Evolutionary conservation across 2,113 vertebrate species (phyloP), one percentile per base, ranked within the genome.

Genomic region (Halichoerus grypus): DNA sequence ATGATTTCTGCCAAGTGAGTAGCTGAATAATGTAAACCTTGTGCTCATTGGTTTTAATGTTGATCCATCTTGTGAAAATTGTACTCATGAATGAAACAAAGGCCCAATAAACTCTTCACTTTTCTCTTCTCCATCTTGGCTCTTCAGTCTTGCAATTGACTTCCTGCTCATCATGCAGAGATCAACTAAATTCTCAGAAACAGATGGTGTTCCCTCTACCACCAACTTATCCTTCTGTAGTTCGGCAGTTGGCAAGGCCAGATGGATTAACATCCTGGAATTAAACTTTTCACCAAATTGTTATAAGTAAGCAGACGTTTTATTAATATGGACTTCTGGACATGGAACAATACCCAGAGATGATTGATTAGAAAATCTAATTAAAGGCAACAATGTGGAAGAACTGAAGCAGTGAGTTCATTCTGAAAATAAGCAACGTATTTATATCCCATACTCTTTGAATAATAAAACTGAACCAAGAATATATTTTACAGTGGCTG

Each of bases 331-430:
- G 97, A 98, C 98, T 93, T 97, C 97, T 97, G 93, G 97, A 94
- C 96, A 96, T 96, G 93, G 97, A 92, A 69, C 96, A 97, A 98
- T 98, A 97, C 91, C 89, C 88, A 95, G 82, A 98, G 93, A 98
- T 98, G 98, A 98, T 97, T 98, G 98, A 98, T 98, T 98, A 96
- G 98, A 97, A 98, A 98, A 91, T 81, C 82, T 98, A 97, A 98
- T 98, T 98, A 98, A 97, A 98, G 85, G 97, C 96, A 98, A 69
- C 98, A 96, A 42, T 89, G 87, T 97, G 98, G 97, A 98, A 98
- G 95, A 96, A 93, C 15, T 42, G 72, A 95, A 95, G 85, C 86
- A 80, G 31, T 92, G 39, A 36, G 15, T 67, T 92, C 33, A 14
- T 57, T 92, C 96, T 98, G 98, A 98, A 98, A 98, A 96, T 85